phyloP scores from a whole-genome alignment of 37 sponge, comb jelly and placozoan genomes.

The Axinella damicornis region DNA sequence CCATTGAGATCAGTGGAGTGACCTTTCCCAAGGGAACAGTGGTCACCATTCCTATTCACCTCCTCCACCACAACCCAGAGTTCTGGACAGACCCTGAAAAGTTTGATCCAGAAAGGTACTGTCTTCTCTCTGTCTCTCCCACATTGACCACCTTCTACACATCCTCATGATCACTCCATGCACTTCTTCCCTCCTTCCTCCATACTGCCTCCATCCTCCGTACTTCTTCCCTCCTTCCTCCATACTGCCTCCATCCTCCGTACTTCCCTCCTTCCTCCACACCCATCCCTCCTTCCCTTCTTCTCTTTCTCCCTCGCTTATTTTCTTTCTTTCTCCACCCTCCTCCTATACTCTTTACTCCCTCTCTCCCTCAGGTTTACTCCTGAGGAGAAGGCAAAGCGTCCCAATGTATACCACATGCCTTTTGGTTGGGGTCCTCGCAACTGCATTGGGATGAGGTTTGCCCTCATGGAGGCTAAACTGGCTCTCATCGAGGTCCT shows the following conservation, averaged over 20 bases:
- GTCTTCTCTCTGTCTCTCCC: neutral
- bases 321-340: too few relatives aligned
- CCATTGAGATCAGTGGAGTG: slow-evolving; percentile 1
- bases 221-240: too few relatives aligned
- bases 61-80: slow-evolving; percentile 64
- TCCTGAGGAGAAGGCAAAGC: slow-evolving; percentile 63
- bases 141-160: too few relatives aligned
- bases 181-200: too few relatives aligned
- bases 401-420: slow-evolving; percentile 55
- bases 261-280: too few relatives aligned
- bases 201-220: too few relatives aligned
- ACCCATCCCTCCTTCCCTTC: too few relatives aligned
- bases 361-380: slow-evolving; percentile 54
- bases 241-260: too few relatives aligned
- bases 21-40: slow-evolving; percentile 45
- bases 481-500: slow-evolving; percentile 63
- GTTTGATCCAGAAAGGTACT: slow-evolving; percentile 74
- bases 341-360: too few relatives aligned
- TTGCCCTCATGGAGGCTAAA: slow-evolving; percentile 84
- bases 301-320: too few relatives aligned
- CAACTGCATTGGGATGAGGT: slow-evolving; percentile 82
- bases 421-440: slow-evolving; percentile 88
- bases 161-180: too few relatives aligned
- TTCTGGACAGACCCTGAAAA: slow-evolving; percentile 75
- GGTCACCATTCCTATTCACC: slow-evolving; percentile 32